phyloP scores from a whole-genome alignment of 2,113 vertebrate species.

The Macrotus californicus region DNA sequence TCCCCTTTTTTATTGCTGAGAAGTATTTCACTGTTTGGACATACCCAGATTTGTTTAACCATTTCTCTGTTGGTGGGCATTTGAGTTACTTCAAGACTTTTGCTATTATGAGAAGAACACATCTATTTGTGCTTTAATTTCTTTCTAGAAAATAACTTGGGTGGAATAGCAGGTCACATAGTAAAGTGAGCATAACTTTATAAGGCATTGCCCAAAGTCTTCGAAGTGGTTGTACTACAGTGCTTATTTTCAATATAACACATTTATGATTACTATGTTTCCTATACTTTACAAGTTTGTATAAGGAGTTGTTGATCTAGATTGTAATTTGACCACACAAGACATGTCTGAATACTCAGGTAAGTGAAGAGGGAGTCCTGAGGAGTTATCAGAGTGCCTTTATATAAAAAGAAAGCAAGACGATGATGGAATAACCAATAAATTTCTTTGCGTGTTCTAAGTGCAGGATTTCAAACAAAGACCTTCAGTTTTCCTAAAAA shows the following conservation, averaged over 20 bases:
- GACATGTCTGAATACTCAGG: not conserved
- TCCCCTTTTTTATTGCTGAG: not conserved
- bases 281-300: not conserved
- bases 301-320: not conserved
- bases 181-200: not conserved
- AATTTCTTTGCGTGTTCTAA: not conserved
- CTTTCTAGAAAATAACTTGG: not conserved
- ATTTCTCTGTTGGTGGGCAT: not conserved
- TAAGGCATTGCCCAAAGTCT: not conserved
- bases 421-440: not conserved
- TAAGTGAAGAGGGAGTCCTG: not conserved
- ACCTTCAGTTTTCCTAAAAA: not conserved
- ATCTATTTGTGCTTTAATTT: not conserved
- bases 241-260: not conserved
- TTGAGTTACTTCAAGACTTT: not conserved
- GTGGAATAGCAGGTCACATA: not conserved
- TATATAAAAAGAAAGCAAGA: not conserved
- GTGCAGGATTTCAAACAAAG: not conserved
- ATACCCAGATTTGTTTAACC: not conserved
- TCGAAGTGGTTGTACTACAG: not conserved
- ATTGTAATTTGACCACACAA: not conserved
- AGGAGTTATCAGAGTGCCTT: not conserved
- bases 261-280: not conserved
- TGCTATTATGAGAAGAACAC: not conserved
- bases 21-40: not conserved